Evolutionary conservation across 2,888 invertebrate genomes (phyloP).

Genomic region (Glyphotaelius pellucidus): DNA sequence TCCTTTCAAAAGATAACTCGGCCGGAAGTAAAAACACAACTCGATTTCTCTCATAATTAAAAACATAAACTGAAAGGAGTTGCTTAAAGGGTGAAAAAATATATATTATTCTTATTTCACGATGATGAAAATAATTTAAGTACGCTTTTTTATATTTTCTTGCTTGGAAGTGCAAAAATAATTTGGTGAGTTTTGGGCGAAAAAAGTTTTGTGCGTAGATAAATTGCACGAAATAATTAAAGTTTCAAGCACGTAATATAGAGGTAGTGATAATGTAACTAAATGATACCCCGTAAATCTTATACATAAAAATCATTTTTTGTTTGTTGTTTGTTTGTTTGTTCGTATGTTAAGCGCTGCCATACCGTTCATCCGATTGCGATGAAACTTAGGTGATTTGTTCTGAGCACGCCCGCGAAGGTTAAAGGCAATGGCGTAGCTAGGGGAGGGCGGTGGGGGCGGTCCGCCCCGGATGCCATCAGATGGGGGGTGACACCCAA

Average conservation of each 20-base stretch:
- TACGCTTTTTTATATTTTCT: background rate
- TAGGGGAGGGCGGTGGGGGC: no score
- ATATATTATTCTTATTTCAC: background rate
- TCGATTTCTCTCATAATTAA: conserved; percentile 4
- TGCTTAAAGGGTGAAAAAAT: background rate
- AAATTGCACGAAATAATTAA: background rate
- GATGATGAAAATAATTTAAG: background rate
- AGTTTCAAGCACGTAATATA: background rate
- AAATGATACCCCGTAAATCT: background rate
- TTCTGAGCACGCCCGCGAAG: no score
- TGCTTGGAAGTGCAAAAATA: background rate
- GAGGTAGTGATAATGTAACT: background rate
- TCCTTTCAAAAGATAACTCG: conserved; percentile 33
- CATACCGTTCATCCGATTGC: no score
- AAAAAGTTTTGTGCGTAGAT: background rate
- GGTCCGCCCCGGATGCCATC: no score
- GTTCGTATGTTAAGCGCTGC: no score
- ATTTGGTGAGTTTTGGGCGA: background rate
- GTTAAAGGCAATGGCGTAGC: no score
- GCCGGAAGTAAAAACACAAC: conserved; percentile 15
- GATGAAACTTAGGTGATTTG: no score
- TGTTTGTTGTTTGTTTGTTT: no score
- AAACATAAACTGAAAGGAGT: background rate
- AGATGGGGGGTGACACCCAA: no score
- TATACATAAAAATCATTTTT: no score